phyloP scores from a whole-genome alignment of 2,113 vertebrate species.

The Macquaria ambigua region DNA sequence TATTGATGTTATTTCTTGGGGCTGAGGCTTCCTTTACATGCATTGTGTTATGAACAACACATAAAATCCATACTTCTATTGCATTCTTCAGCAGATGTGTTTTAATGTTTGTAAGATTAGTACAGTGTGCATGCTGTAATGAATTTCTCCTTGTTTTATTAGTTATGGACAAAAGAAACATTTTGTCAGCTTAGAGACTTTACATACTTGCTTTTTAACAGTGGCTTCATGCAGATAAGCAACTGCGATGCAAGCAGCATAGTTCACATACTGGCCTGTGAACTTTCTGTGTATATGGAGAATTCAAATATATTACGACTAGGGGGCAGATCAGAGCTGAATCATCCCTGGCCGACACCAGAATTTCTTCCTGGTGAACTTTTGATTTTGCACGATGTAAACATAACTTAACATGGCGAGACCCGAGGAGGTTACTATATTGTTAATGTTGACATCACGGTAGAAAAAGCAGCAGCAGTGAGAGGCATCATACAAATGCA shows the following conservation, averaged over 20 bases:
- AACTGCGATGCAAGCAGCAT: not conserved
- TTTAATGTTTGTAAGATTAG: slow-evolving; percentile 8
- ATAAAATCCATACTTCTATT: slow-evolving; percentile 23
- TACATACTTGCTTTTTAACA: not conserved
- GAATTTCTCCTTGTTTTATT: not conserved
- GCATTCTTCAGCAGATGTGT: slow-evolving; percentile 13
- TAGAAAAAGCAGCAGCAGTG: not conserved
- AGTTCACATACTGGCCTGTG: not conserved
- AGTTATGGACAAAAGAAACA: slow-evolving; percentile 11
- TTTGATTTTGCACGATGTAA: not conserved
- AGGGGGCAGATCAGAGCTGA: slow-evolving; percentile 4
- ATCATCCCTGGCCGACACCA: not conserved
- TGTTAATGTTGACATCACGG: not conserved
- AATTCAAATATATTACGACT: not conserved
- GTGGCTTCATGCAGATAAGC: not conserved
- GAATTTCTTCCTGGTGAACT: not conserved
- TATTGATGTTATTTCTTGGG: slow-evolving; percentile 37
- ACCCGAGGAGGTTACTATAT: not conserved
- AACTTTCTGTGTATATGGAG: not conserved
- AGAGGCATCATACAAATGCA: no score
- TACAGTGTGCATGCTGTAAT: not conserved
- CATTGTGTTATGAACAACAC: slow-evolving; percentile 2
- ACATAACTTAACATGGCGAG: no score
- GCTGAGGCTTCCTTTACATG: slow-evolving; percentile 22
- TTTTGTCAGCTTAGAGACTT: not conserved